Conservation (phyloP, 2,113 vertebrate species). For the Pachyramphus minor region DNA sequence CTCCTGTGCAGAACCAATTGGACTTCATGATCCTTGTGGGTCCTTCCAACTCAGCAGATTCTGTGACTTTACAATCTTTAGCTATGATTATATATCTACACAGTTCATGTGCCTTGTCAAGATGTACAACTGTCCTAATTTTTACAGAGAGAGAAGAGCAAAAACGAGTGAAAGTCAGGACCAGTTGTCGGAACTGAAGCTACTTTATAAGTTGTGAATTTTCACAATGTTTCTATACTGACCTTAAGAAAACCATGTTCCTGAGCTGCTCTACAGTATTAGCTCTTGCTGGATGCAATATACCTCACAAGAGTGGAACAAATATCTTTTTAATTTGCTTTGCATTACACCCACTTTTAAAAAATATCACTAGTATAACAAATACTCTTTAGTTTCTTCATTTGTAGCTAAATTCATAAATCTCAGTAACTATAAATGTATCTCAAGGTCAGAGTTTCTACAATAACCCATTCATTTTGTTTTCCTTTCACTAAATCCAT, state of each 20-base stretch:
- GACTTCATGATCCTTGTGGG: background rate
- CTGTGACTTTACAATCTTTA: background rate
- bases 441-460: slow-evolving; percentile 72
- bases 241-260: background rate
- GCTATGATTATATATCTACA: background rate
- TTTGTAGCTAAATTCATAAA: slow-evolving; percentile 54
- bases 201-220: background rate
- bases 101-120: background rate
- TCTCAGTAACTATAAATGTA: slow-evolving; percentile 43
- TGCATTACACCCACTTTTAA: background rate
- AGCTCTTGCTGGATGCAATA: background rate
- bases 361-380: background rate
- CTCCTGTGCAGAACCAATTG: background rate
- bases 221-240: background rate
- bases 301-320: background rate
- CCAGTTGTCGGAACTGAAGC: background rate
- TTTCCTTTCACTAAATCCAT: slow-evolving; percentile 75
- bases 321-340: background rate
- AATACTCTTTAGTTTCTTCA: slow-evolving; percentile 41
- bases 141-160: background rate
- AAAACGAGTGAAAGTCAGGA: background rate
- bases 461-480: slow-evolving; percentile 72
- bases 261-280: background rate
- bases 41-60: background rate
- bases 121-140: background rate